Evolutionary conservation across 1,140 invertebrate genomes (phyloP), one percentile per base, ranked within the genome.

Genomic region (Polyergus mexicanus): DNA sequence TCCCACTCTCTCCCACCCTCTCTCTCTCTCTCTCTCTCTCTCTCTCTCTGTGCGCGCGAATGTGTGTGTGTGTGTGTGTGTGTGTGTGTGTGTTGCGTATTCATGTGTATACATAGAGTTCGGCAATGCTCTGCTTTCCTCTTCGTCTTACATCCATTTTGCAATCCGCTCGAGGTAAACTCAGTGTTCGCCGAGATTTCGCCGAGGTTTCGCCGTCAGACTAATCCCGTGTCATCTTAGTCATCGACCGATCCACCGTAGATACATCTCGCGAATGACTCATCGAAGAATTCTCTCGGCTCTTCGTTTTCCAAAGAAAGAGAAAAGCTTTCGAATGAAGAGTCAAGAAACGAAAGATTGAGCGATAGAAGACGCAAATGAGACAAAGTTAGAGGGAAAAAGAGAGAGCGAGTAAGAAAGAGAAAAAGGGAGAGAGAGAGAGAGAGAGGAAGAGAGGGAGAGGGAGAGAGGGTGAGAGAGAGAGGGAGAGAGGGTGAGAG

Each of bases 161-260:
- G 75, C 25, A n/a, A 69, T 10, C 32, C 63, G 51, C 62, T 72
- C 78, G 66, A 72, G 66, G 60, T 58, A 72, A 68, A 83, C 19
- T 72, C 78, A 58, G 54, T 72, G 54, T 16, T 54, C 78, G 35
- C n/a, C 22, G 22, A 32, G 51, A 16, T 38, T 32, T 22, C 51
- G 56, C 56, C 86, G 87, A 32, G 51, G n/a, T 38, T 32, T 22
- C 51, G 56, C 56, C 86, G 87, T 54, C 58, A 44, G 66, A 22
- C 58, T 41, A 44, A 56, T 58, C 84, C 72, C 75, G 75, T 58
- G 86, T 51, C 77, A 80, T 87, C 88, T 88, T 89, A 88, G 88
- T 88, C 83, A 89, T 28, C 65, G 47, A 66, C 38, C 86, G 63
- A 77, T 65, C 80, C 66, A 47, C 87, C 86, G 81, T 88, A 88